Conservation (phyloP, 1,140 invertebrate species). For the Olivierus martensii region DNA sequence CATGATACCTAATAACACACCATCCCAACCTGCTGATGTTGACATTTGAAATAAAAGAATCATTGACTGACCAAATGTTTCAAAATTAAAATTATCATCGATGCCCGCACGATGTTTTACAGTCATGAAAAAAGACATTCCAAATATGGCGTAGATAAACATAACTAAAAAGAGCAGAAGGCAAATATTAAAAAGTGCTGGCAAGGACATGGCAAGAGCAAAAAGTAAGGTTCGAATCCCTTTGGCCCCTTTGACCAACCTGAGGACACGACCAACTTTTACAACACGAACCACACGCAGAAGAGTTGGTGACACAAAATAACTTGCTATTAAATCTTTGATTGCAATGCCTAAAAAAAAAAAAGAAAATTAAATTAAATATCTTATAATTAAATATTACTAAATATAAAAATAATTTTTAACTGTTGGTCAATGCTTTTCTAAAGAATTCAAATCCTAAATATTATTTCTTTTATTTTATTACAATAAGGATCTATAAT, state of each 20-base stretch:
- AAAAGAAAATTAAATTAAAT: slow-evolving; percentile 20
- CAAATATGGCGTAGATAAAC: slow-evolving; percentile 98
- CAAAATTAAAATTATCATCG: slow-evolving; percentile 96
- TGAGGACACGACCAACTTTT: slow-evolving; percentile 89
- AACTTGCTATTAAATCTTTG: slow-evolving; percentile 91
- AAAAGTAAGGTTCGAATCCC: slow-evolving; percentile 93
- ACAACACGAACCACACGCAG: slow-evolving; percentile 93
- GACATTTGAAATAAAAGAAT: slow-evolving; percentile 98
- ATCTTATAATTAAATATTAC: background rate
- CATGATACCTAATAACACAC: slow-evolving; percentile 87
- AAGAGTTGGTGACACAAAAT: slow-evolving; percentile 93
- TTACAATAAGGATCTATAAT: too few relatives aligned
- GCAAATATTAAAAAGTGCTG: slow-evolving; percentile 97
- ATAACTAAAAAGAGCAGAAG: slow-evolving; percentile 93
- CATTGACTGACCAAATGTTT: slow-evolving; percentile 94
- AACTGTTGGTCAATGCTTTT: too few relatives aligned
- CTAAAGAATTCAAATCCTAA: too few relatives aligned
- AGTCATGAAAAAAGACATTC: slow-evolving; percentile 99
- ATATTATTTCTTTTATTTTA: too few relatives aligned
- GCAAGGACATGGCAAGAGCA: slow-evolving; percentile 93
- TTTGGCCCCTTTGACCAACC: slow-evolving; percentile 93
- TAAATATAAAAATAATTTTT: too few relatives aligned
- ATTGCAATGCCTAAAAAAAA: slow-evolving; percentile 67
- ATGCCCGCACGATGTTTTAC: slow-evolving; percentile 77
- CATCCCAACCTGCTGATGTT: slow-evolving; percentile 94